Evolutionary conservation across 2,113 vertebrate species (phyloP).

Genomic region (Pycnonotus jocosus): DNA sequence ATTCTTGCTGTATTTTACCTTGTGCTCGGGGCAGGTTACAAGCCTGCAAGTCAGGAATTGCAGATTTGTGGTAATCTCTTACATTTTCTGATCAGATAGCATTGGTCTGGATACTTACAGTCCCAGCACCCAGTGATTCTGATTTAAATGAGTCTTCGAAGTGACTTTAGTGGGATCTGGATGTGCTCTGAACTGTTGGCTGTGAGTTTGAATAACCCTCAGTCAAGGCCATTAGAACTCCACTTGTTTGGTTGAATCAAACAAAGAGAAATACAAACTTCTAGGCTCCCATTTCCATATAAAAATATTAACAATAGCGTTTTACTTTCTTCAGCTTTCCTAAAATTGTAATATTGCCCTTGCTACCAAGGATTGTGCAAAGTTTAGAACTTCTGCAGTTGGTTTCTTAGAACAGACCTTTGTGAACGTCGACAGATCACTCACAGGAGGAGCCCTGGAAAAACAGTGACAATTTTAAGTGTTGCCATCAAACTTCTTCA

Average conservation of each 20-base stretch:
- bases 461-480: slow-evolving; percentile 42
- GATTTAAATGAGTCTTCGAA: background rate
- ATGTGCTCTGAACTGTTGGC: background rate
- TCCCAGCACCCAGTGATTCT: background rate
- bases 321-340: background rate
- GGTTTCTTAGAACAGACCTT: background rate
- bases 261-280: background rate
- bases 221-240: background rate
- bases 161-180: background rate
- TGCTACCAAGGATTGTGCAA: background rate
- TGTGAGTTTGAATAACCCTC: background rate
- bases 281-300: background rate
- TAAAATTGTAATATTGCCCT: background rate
- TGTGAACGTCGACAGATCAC: background rate
- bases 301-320: background rate
- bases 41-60: background rate
- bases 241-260: background rate
- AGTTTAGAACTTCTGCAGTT: background rate
- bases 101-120: background rate
- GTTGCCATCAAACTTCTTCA: slow-evolving; percentile 52
- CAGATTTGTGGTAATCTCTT: background rate
- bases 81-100: background rate
- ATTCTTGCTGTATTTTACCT: background rate
- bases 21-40: background rate
- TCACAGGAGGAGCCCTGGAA: background rate